Conservation (phyloP, 2,113 vertebrate genomes). For the Pterophyllum scalare region DNA sequence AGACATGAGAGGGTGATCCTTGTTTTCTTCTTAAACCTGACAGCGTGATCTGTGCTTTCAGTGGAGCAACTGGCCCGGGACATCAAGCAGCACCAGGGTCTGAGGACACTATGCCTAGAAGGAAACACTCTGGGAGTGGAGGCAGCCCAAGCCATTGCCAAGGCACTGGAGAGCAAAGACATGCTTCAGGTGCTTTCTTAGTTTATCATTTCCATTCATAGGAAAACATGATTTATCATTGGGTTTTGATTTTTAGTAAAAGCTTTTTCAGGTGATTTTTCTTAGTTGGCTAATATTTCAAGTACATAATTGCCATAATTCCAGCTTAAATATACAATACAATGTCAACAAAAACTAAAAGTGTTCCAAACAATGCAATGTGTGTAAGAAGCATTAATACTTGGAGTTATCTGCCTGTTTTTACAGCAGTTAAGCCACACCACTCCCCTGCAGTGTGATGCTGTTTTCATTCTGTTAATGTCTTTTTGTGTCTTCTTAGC, state of each 20-base stretch:
- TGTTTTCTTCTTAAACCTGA: neutral
- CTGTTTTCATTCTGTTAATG: neutral
- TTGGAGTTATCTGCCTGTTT: neutral
- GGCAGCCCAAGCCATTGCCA: slow-evolving; percentile 91
- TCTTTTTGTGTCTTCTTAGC: slow-evolving; percentile 74
- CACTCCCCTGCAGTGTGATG: neutral
- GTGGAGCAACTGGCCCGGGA: slow-evolving; percentile 88
- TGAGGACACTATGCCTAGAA: slow-evolving; percentile 90
- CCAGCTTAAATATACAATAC: neutral
- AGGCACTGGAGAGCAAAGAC: slow-evolving; percentile 88
- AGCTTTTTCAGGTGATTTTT: neutral
- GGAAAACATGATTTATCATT: neutral
- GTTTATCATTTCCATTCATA: neutral
- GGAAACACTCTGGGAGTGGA: slow-evolving; percentile 96
- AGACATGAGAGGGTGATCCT: neutral
- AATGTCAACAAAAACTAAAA: neutral
- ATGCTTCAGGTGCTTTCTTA: slow-evolving; percentile 84
- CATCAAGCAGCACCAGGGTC: slow-evolving; percentile 86
- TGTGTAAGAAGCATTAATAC: fast-evolving
- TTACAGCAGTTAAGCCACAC: neutral
- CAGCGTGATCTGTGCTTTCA: slow-evolving; percentile 33
- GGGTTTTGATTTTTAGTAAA: neutral
- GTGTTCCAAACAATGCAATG: no score
- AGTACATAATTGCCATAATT: neutral
- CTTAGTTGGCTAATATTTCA: neutral